Evolutionary conservation across 2,113 vertebrate species (phyloP), one percentile per base, ranked within the genome.

Genomic region (Halichoerus grypus): DNA sequence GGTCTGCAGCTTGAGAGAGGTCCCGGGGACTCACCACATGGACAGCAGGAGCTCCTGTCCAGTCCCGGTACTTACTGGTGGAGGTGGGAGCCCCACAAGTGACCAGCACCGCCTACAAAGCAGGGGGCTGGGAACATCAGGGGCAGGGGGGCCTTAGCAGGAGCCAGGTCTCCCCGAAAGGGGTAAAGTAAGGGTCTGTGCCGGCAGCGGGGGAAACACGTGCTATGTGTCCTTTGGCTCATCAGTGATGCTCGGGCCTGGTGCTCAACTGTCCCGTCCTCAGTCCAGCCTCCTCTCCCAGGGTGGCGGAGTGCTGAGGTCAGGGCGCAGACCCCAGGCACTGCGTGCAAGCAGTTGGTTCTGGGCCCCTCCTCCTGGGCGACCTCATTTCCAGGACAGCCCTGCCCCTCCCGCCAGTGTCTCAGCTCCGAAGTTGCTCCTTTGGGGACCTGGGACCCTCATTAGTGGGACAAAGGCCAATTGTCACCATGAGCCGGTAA

Each of bases 181-280:
- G 7, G 46, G 4, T 16, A 3, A 4, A 31, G 14, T 0, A 0
- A 22, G 4, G 72, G 42, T 1, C 31, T 14, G 1, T 1, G 7
- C 33, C 13, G 0, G 5, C 0, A 14, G 87, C 31, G 1, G 3
- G 4, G 13, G 59, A 7, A 5, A 0, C 7, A 7, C 4, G 0
- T 0, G 18, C 0, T 0, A 3, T 0, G 19, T 36, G 19, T 24
- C 74, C 82, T 10, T 1, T 0, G 42, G 80, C 33, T 49, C 46
- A 0, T 21, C 18, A 0, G 42, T 0, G 4, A 11, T 0, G 12
- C 16, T 5, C 39, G 0, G 33, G 59, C n/a, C 82, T 24, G 69
- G n/a, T 24, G 39, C 63, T 71, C 36, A 10, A 36, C 22, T 49
- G 24, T 55, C 36, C 77, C 0, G 9, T 31, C 63, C 1, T 13